These are phyloP conservation scores for Halichoerus grypus DNA, from an alignment of 2,113 vertebrate species.

Conservation along the genomic window DNA sequence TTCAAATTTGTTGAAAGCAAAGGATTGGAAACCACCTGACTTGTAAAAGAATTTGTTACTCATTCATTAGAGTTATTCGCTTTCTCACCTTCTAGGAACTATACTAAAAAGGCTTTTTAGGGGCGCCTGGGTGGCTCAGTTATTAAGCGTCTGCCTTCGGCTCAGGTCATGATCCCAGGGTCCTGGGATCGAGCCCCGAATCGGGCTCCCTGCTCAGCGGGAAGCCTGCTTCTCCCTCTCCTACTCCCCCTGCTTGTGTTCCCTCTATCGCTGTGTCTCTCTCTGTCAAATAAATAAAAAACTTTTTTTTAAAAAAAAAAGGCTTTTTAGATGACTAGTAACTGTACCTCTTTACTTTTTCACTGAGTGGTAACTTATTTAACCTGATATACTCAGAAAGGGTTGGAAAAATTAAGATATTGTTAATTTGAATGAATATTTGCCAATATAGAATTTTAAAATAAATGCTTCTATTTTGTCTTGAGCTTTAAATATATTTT, in stretches of 20 bases:
- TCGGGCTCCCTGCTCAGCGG: too few relatives aligned
- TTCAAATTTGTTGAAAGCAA: constrained; percentile 43
- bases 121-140: too few relatives aligned
- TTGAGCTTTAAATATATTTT: constrained; percentile 39
- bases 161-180: too few relatives aligned
- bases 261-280: too few relatives aligned
- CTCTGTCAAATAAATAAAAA: too few relatives aligned
- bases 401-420: not conserved
- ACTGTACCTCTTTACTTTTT: not conserved
- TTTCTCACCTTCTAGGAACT: not conserved
- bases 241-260: too few relatives aligned
- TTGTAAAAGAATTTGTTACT: constrained; percentile 15
- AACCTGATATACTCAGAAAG: not conserved
- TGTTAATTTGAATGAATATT: constrained; percentile 25
- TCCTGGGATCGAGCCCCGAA: too few relatives aligned
- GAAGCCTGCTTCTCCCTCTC: too few relatives aligned
- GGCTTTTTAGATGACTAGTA: not conserved
- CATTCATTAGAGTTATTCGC: not conserved
- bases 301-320: not conserved
- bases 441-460: not conserved
- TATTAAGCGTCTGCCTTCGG: too few relatives aligned
- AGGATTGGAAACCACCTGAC: not conserved
- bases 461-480: constrained; percentile 23
- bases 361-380: not conserved
- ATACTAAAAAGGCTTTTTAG: not conserved